Percentiles rank a stretch among this genome's conserved stretches.
Evolutionary conservation across 2,113 vertebrate species (phyloP).

Genomic region (Bubo scandiacus): DNA sequence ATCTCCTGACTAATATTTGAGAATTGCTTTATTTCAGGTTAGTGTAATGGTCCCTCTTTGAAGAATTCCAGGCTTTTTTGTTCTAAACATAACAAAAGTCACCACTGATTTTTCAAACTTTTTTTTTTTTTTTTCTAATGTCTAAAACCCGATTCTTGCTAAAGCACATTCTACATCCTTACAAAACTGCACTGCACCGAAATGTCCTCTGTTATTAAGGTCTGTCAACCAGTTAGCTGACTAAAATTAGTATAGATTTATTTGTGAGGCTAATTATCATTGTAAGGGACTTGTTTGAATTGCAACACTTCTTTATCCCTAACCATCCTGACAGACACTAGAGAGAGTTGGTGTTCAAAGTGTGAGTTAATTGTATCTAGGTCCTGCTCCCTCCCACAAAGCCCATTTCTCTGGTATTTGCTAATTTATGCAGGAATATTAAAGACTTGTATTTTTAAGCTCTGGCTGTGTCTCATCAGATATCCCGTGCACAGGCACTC

Average conservation of each 20-base stretch:
- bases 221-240: background rate
- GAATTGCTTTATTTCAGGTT: background rate
- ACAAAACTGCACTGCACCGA: background rate
- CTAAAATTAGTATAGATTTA: background rate
- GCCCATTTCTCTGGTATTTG: background rate
- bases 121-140: background rate
- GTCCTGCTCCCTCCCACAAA: background rate
- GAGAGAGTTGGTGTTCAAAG: background rate
- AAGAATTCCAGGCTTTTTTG: background rate
- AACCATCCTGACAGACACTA: background rate
- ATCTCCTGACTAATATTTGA: background rate
- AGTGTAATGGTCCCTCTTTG: accelerated
- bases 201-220: background rate
- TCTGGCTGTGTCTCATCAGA: background rate
- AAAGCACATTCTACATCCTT: background rate
- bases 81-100: background rate
- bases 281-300: background rate
- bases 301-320: background rate
- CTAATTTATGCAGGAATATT: background rate
- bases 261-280: background rate
- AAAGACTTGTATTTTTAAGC: background rate
- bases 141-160: background rate
- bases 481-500: accelerated
- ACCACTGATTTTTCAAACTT: background rate
- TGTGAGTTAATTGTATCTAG: background rate